phyloP scores from a whole-genome alignment of 1,140 invertebrate species.

The Orius insidiosus region DNA sequence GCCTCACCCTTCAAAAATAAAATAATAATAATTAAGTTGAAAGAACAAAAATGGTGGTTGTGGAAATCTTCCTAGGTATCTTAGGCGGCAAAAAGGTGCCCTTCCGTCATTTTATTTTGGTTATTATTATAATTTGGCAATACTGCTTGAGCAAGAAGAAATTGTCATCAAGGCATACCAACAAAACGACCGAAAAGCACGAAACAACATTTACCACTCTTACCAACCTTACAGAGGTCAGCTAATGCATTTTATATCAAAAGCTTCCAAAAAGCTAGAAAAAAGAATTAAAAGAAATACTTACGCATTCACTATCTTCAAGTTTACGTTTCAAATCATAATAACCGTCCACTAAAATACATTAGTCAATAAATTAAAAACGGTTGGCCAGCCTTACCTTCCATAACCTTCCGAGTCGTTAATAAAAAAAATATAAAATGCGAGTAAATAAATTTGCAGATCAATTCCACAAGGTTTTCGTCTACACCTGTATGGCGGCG shows the following conservation, averaged over 20 bases:
- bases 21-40: slow-evolving; percentile 32
- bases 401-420: background rate
- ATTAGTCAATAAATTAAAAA: background rate
- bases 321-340: background rate
- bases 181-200: too few relatives aligned
- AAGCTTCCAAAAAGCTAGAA: too few relatives aligned
- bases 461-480: slow-evolving; percentile 21
- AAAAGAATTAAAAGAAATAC: too few relatives aligned
- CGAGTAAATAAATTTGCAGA: slow-evolving; percentile 16
- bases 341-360: background rate
- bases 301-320: background rate
- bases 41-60: slow-evolving; percentile 46
- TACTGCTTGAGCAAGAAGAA: too few relatives aligned
- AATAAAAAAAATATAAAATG: background rate
- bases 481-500: slow-evolving; percentile 19
- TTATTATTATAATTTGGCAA: slow-evolving; percentile 47
- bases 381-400: background rate
- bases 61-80: too few relatives aligned
- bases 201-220: too few relatives aligned
- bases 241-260: too few relatives aligned
- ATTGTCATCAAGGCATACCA: too few relatives aligned
- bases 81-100: too few relatives aligned
- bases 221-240: too few relatives aligned
- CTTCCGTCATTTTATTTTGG: too few relatives aligned
- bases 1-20: slow-evolving; percentile 33